Evolutionary conservation across 2,888 invertebrate species (phyloP), one percentile per base, ranked within the genome.

Genomic region (Drosophila emarginata): DNA sequence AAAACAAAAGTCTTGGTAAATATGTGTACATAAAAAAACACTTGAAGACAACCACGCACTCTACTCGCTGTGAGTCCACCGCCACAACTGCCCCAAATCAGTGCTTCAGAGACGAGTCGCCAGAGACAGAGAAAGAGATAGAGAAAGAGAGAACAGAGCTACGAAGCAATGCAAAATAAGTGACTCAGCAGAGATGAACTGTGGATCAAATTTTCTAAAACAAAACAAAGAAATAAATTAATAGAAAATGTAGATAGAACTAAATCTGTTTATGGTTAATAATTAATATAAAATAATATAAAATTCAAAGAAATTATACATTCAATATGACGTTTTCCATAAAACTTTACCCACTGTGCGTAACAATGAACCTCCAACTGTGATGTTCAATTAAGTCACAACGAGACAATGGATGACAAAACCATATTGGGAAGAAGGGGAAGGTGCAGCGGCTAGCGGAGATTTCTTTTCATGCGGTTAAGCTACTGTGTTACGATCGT

Each of bases 11-110:
- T 54, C 54, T 56, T 56, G 32, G 57, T 54, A 61, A 54, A 45
- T 61, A 74, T 18, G 14, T 51, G 37, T 32, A 23, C 23, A 56
- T 15, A 21, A 52, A 59, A 74, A 71, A 58, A 51, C 68, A 72
- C 67, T 77, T 64, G 23, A 68, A 66, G 61, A 64, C 59, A 80
- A 72, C 21, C 65, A 75, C 69, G 74, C 66, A 82, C 77, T 70
- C 83, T 78, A 82, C 83, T 76, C 86, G 57, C 72, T 54, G 77
- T 75, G 82, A 82, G 83, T 80, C 69, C 86, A 83, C 60, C 67
- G 75, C 83, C 79, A 79, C 83, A 82, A 82, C 82, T 82, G 80
- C 68, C 78, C 73, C 60, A 72, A 45, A 45, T 21, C 18, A 21
- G 11, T 9, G 69, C 80, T 63, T 70, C 72, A 67, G 64, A 52